Evolutionary conservation across 2,888 invertebrate genomes (phyloP).

Genomic region (Therioaphis trifolii): DNA sequence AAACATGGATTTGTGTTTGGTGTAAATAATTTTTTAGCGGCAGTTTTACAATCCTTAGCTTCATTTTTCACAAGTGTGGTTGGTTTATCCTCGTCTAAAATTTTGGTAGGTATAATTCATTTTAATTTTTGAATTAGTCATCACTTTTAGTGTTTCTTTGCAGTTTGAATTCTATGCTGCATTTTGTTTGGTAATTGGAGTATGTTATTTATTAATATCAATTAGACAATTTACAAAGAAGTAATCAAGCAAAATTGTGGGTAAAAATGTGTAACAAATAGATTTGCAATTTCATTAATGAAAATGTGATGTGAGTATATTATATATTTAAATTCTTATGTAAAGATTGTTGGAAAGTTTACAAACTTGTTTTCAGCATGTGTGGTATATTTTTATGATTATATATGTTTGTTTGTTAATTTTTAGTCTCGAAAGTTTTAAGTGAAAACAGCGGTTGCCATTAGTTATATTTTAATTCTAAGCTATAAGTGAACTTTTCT

Average conservation of each 20-base stretch:
- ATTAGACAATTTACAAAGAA: constrained; percentile 30
- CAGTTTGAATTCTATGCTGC: constrained; percentile 45
- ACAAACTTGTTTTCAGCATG: too few species aligned
- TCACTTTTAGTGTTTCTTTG: neutral
- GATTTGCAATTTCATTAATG: too few species aligned
- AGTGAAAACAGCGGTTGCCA: too few species aligned
- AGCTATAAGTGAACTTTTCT: too few species aligned
- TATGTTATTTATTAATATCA: constrained; percentile 34
- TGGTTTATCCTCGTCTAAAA: constrained; percentile 29
- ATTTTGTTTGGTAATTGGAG: constrained; percentile 51
- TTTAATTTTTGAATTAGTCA: neutral
- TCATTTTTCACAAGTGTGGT: constrained; percentile 69
- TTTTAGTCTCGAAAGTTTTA: too few species aligned
- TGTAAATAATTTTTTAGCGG: constrained; percentile 84
- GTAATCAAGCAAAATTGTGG: neutral
- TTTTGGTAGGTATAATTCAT: constrained; percentile 34
- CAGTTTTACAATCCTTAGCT: constrained; percentile 81
- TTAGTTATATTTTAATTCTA: too few species aligned
- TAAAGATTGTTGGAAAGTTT: too few species aligned
- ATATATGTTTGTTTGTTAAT: too few species aligned
- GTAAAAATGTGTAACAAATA: too few species aligned
- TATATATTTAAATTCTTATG: too few species aligned
- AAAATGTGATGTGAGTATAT: too few species aligned
- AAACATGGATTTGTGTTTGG: constrained; percentile 93
- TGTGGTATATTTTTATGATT: too few species aligned